phyloP scores from a whole-genome alignment of 2,113 vertebrate species.

The Phocoena sinus region DNA sequence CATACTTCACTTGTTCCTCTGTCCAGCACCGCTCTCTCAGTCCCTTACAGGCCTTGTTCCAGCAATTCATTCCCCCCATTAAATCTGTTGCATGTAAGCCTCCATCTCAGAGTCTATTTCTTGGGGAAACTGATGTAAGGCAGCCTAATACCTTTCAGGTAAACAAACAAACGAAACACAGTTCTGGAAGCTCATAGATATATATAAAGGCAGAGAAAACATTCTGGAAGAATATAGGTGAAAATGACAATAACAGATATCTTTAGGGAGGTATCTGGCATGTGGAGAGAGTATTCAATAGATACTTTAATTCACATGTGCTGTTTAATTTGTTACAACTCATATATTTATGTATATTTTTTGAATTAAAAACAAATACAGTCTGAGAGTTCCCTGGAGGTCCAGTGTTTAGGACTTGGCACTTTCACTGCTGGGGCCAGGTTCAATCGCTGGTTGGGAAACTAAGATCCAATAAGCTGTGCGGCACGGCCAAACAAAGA shows the following conservation, averaged over 20 bases:
- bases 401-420: too few relatives aligned
- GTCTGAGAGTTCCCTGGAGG: not conserved
- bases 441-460: too few relatives aligned
- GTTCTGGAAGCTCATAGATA: not conserved
- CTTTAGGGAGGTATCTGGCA: not conserved
- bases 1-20: not conserved
- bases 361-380: not conserved
- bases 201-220: not conserved
- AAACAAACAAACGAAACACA: not conserved
- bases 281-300: not conserved
- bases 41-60: not conserved
- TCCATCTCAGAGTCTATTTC: not conserved
- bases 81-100: not conserved
- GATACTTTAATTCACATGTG: not conserved
- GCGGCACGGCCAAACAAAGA: too few relatives aligned
- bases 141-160: not conserved
- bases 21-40: not conserved
- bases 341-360: not conserved
- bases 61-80: not conserved
- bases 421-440: too few relatives aligned
- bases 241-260: not conserved
- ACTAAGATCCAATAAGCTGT: too few relatives aligned
- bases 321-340: not conserved
- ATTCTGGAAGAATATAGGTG: not conserved
- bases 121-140: not conserved